phyloP scores from a whole-genome alignment of 53 echinoderm and acorn worm species.

The Crossaster papposus region DNA sequence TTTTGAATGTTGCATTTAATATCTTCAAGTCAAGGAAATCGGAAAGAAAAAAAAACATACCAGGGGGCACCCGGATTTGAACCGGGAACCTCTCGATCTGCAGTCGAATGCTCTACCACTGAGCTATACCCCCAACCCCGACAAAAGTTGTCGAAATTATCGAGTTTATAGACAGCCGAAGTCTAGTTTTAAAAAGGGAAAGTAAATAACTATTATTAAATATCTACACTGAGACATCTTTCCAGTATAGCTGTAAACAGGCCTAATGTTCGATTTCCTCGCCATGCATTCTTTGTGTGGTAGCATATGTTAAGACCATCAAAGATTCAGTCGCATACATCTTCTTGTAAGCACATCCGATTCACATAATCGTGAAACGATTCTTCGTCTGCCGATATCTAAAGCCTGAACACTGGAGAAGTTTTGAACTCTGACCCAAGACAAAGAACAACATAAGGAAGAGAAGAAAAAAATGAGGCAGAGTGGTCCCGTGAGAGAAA shows the following conservation, averaged over 20 bases:
- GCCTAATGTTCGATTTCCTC: too few species aligned
- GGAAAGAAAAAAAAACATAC: not conserved
- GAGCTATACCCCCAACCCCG: constrained; percentile 88
- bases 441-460: not conserved
- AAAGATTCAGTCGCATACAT: too few species aligned
- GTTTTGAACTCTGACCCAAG: not conserved
- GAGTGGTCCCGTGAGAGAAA: not conserved
- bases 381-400: not conserved
- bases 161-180: not conserved
- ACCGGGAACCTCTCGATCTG: constrained; percentile 96
- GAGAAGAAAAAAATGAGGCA: not conserved
- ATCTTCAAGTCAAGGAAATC: not conserved
- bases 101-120: constrained; percentile 99
- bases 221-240: too few species aligned
- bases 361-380: not conserved
- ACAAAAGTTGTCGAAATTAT: not conserved
- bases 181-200: too few species aligned
- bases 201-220: too few species aligned
- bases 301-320: too few species aligned
- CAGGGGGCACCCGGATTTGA: constrained; percentile 93
- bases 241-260: too few species aligned
- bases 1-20: too few species aligned
- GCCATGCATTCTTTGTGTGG: too few species aligned
- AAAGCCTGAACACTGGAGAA: not conserved
- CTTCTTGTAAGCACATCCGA: too few species aligned